Conservation (phyloP, 2,797 vertebrate genomes). For the Malacoraja senta region DNA sequence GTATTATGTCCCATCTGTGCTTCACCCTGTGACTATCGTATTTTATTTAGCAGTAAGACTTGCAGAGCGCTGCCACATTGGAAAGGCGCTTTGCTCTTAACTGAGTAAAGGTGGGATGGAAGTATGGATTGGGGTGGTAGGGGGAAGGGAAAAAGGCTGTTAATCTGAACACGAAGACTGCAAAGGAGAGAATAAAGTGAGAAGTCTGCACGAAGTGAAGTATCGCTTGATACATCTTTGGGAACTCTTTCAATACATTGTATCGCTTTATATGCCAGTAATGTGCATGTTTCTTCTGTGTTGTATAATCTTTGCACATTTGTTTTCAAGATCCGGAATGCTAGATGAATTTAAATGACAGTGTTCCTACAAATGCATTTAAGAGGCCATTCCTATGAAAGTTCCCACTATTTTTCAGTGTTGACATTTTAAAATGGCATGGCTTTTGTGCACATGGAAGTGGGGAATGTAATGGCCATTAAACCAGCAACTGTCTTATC, state of each 20-base stretch:
- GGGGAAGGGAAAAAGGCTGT: background rate
- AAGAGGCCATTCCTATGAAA: background rate
- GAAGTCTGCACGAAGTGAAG: slow-evolving; percentile 16
- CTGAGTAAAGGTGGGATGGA: background rate
- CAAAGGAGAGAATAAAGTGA: background rate
- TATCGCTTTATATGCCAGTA: slow-evolving; percentile 31
- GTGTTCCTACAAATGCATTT: background rate
- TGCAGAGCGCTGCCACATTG: slow-evolving; percentile 30
- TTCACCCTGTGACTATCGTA: slow-evolving; percentile 33
- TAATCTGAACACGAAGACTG: background rate
- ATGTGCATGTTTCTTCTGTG: slow-evolving; percentile 37
- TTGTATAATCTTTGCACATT: slow-evolving; percentile 37
- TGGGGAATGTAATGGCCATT: background rate
- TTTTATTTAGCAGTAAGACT: slow-evolving; percentile 31
- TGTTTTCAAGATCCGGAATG: slow-evolving; percentile 21
- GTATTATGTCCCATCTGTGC: slow-evolving; percentile 34
- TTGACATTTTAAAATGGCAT: background rate
- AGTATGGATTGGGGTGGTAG: background rate
- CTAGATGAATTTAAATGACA: background rate
- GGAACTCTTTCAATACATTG: slow-evolving; percentile 31
- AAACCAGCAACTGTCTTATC: background rate
- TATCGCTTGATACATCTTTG: slow-evolving; percentile 21
- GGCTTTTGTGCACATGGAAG: background rate
- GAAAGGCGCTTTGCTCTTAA: slow-evolving; percentile 14
- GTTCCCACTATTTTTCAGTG: background rate